Evolutionary conservation across 2,888 invertebrate species (phyloP).

Genomic region (Acleris cristana): DNA sequence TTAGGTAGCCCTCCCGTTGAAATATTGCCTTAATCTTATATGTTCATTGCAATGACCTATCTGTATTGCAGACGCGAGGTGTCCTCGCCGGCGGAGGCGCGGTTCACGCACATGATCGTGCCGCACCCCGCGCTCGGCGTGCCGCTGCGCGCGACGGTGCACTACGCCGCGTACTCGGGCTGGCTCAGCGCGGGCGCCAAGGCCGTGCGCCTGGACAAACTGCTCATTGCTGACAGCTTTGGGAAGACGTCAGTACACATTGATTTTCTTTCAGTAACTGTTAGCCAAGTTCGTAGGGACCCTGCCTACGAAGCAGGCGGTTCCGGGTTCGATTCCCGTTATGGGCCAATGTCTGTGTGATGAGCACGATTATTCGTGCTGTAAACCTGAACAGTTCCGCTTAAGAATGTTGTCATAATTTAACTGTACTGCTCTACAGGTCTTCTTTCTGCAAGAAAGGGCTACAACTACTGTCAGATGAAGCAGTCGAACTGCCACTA

Average conservation of each 20-base stretch:
- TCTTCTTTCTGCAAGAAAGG: conserved; percentile 92
- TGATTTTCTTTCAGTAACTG: background rate
- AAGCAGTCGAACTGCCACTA: conserved; percentile 88
- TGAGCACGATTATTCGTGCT: no score
- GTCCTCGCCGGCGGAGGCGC: conserved; percentile 88
- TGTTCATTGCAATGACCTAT: background rate
- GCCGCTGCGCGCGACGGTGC: conserved; percentile 88
- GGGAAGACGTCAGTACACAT: conserved; percentile 86
- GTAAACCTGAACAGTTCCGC: no score
- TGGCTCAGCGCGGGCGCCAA: conserved; percentile 94
- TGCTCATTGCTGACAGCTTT: conserved; percentile 92
- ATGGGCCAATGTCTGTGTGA: no score
- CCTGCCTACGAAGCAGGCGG: no score
- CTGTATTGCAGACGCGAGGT: conserved; percentile 88
- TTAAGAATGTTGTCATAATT: no score
- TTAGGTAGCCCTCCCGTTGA: no score
- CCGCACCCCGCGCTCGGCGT: conserved; percentile 94
- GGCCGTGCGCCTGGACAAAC: conserved; percentile 91
- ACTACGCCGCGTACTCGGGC: conserved; percentile 94
- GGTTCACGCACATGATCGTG: conserved; percentile 91
- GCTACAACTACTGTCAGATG: conserved; percentile 88
- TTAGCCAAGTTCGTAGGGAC: no score
- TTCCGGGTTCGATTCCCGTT: no score
- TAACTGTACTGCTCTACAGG: conserved; percentile 66
- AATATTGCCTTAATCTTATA: no score